These are phyloP conservation scores for Myotis davidii DNA, from an alignment of 2,113 vertebrate species.

Conservation along the genomic window DNA sequence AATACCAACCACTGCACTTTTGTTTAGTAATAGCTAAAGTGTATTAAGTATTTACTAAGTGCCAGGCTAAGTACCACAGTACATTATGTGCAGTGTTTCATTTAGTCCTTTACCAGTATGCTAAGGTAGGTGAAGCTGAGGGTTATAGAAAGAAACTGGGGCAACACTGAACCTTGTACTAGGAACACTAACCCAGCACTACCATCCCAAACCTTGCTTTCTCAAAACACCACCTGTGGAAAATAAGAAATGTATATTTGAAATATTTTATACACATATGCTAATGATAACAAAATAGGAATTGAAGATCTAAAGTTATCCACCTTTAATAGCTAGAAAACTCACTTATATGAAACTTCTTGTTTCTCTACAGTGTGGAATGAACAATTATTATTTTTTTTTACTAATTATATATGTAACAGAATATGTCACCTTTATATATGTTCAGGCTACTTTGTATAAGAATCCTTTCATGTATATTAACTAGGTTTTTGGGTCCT, in stretches of 20 bases:
- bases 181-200: not conserved
- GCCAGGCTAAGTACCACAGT: not conserved
- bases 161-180: not conserved
- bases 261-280: not conserved
- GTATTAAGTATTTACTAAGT: not conserved
- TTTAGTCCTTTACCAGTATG: not conserved
- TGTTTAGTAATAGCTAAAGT: not conserved
- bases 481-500: not conserved
- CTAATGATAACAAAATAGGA: not conserved
- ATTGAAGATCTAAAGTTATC: not conserved
- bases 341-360: not conserved
- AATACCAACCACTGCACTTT: not conserved
- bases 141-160: not conserved
- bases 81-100: not conserved
- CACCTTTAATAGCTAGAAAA: not conserved
- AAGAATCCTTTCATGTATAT: not conserved
- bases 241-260: not conserved
- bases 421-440: not conserved
- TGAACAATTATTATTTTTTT: not conserved
- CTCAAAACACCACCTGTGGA: not conserved
- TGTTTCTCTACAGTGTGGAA: not conserved
- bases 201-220: not conserved
- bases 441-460: not conserved
- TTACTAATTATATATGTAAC: not conserved
- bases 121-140: not conserved